phyloP scores from a whole-genome alignment of 2,888 invertebrate genomes.

The Saturnia pavonia region DNA sequence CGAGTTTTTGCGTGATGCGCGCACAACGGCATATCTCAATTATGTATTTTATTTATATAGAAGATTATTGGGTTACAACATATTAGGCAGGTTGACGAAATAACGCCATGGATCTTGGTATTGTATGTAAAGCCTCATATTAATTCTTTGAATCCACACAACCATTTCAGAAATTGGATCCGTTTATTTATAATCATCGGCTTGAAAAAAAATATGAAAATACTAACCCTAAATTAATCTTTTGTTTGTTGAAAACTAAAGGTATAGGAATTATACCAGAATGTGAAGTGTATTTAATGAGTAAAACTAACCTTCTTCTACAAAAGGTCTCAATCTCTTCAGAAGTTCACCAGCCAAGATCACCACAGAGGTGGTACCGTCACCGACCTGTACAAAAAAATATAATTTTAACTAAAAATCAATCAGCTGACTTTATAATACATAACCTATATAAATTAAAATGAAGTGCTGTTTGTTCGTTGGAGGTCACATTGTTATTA shows the following conservation, averaged over 20 bases:
- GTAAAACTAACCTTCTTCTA: conserved; percentile 89
- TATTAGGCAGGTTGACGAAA: not conserved
- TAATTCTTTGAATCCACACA: conserved; percentile 29
- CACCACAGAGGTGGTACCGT: conserved; percentile 99
- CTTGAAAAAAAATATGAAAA: not conserved
- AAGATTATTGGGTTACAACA: too few species aligned
- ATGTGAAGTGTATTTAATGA: too few species aligned
- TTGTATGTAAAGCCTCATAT: conserved; percentile 23
- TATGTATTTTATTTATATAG: too few species aligned
- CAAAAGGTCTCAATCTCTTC: conserved; percentile 95
- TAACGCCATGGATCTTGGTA: not conserved
- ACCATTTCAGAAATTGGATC: conserved; percentile 48
- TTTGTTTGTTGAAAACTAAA: too few species aligned
- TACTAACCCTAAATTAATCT: not conserved
- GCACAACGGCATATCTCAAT: too few species aligned
- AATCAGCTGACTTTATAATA: too few species aligned
- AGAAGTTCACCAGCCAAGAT: conserved; percentile 97
- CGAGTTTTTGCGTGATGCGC: too few species aligned
- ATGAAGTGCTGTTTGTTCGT: too few species aligned
- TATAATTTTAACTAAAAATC: not conserved
- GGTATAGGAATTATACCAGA: too few species aligned
- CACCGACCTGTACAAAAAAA: conserved; percentile 89
- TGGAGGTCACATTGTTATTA: too few species aligned
- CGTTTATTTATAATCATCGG: conserved; percentile 44
- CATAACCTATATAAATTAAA: too few species aligned